phyloP scores from a whole-genome alignment of 2,113 vertebrate species.

The Indri indri region DNA sequence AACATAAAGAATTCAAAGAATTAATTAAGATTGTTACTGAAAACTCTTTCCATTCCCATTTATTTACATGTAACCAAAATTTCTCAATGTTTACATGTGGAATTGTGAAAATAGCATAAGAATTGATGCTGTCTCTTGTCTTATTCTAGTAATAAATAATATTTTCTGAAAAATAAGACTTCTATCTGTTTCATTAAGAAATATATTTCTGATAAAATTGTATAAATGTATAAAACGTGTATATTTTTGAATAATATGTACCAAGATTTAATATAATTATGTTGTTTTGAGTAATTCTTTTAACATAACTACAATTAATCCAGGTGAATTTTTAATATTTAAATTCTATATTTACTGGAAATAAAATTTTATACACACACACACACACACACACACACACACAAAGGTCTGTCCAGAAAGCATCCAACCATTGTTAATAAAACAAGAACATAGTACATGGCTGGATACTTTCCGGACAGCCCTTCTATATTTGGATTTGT shows the following conservation, averaged over 20 bases:
- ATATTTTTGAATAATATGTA: not conserved
- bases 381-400: no score
- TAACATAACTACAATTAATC: not conserved
- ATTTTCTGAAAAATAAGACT: not conserved
- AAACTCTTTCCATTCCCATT: not conserved
- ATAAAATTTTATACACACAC: not conserved
- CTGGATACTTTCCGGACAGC: no score
- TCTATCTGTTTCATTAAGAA: not conserved
- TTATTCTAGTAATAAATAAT: not conserved
- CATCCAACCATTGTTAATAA: no score
- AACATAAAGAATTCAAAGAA: not conserved
- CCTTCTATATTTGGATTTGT: not conserved
- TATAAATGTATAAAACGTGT: not conserved
- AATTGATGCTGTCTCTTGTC: not conserved
- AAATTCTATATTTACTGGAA: not conserved
- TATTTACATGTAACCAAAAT: not conserved
- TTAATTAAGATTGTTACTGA: not conserved
- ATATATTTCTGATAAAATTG: not conserved
- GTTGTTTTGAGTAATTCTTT: not conserved
- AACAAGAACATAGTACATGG: no score
- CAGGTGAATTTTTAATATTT: not conserved
- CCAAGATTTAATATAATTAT: not conserved
- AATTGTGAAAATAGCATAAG: not conserved
- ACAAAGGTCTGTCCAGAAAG: no score
- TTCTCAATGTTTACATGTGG: not conserved